Percentiles rank a stretch among this genome's conserved stretches.
These are phyloP conservation scores for Stenichneumon culpator DNA, from an alignment of 2,888 invertebrate genomes.

Conservation along the genomic window DNA sequence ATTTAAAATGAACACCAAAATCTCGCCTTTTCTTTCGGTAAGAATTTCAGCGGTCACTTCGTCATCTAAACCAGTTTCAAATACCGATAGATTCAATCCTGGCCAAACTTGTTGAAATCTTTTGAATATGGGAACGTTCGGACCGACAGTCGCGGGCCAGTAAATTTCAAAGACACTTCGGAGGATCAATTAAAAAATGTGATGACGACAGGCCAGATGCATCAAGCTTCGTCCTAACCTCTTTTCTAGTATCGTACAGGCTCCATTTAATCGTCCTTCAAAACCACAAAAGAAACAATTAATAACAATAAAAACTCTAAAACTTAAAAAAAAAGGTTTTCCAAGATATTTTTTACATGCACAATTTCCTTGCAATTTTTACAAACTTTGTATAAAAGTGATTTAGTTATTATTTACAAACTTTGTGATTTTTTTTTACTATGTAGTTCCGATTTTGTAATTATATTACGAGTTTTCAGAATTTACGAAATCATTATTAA, in stretches of 20 bases:
- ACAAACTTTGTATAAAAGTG: too few relatives aligned
- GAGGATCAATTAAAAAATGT: conserved; percentile 16
- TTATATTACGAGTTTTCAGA: too few relatives aligned
- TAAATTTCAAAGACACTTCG: conserved; percentile 8
- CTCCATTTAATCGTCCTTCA: too few relatives aligned
- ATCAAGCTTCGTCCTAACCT: conserved; percentile 14
- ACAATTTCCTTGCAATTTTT: background rate
- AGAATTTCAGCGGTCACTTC: background rate
- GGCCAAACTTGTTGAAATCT: conserved; percentile 18
- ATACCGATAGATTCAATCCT: background rate
- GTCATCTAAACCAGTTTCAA: background rate
- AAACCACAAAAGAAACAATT: too few relatives aligned
- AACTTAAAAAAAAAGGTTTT: too few relatives aligned
- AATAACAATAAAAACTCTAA: too few relatives aligned
- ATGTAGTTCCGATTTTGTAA: too few relatives aligned
- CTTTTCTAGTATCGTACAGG: background rate
- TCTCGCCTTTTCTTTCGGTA: background rate
- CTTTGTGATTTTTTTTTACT: too few relatives aligned
- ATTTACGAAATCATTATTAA: background rate
- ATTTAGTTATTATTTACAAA: too few relatives aligned
- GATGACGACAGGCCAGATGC: conserved; percentile 33
- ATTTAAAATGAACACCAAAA: background rate
- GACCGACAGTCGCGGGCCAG: background rate
- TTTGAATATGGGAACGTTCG: conserved; percentile 28
- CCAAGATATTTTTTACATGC: too few relatives aligned